Percentiles rank a stretch among this genome's conserved stretches.
These are phyloP conservation scores for Chaenocephalus aceratus DNA, from an alignment of 2,113 vertebrate species.

Conservation along the genomic window DNA sequence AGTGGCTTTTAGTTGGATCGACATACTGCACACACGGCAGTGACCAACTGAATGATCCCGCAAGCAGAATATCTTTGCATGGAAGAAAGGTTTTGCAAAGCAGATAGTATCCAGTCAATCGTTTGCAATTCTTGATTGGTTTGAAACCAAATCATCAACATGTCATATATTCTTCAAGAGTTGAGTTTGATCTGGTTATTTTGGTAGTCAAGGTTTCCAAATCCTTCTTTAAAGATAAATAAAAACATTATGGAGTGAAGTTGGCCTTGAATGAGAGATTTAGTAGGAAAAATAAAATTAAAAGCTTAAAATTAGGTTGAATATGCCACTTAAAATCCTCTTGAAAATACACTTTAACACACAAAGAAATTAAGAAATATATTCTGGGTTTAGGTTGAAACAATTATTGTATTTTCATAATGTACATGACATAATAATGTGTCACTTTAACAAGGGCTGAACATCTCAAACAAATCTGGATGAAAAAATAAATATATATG, in stretches of 20 bases:
- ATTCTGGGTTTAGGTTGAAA: no score
- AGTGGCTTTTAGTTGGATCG: slow-evolving; percentile 14
- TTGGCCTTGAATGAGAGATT: background rate
- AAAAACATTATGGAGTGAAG: background rate
- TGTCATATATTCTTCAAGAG: background rate
- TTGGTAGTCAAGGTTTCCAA: background rate
- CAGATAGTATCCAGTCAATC: background rate
- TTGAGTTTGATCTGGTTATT: background rate
- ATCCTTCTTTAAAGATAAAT: no score
- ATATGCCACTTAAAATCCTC: background rate
- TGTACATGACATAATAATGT: no score
- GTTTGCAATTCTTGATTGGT: background rate
- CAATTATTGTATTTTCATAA: no score
- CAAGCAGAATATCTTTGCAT: background rate
- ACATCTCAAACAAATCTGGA: no score
- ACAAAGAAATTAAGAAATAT: no score
- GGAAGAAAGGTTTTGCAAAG: background rate
- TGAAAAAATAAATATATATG: no score
- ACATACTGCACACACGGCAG: slow-evolving; percentile 12
- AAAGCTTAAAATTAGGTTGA: background rate
- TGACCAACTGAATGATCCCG: background rate
- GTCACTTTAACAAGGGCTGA: no score
- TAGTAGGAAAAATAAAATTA: background rate
- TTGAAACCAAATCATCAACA: background rate
- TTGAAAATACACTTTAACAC: background rate